Evolutionary conservation across 2,888 invertebrate species (phyloP), one percentile per base, ranked within the genome.

Genomic region (Andrena haemorrhoa): DNA sequence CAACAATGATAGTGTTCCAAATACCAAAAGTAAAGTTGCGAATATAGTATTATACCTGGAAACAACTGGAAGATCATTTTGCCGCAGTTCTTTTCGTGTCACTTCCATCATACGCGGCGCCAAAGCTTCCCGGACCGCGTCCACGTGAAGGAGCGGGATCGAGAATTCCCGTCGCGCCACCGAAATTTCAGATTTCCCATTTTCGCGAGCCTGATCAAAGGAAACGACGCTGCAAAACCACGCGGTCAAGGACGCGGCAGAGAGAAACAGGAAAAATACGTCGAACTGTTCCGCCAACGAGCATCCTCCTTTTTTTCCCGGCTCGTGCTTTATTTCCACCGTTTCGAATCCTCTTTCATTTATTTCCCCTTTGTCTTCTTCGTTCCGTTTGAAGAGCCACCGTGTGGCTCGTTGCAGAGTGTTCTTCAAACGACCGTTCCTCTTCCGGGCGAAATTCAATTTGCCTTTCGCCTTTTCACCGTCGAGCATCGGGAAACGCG

Each of bases 361-460:
- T 63, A 35, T 60, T 68, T 75, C 53, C 63, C 31, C 41, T 70
- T 71, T 75, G 69, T 72, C 41, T 65, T 51, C n/a, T 74, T 70
- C 61, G 35, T 65, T 68, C 26, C 56, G 10, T 58, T 68, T 41
- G 53, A 68, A 58, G 65, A 68, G 68, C 49, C 23, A 6, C 65
- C 7, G 23, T 41, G 75, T 56, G 75, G 68, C 58, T 65, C 70
- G 53, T 73, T 23, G 61, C 70, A 66, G 78, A 74, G 64, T 53
- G 41, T 75, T 77, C 77, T 78, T 79, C 60, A 79, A 86, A 83
- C 71, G 86, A 78, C 75, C 58, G 31, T 61, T n/a, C 61, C 77
- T 77, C 75, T 78, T 87, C 76, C 64, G 71, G 66, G 31, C 6
- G 75, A 77, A 87, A 87, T 83, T 87, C 75, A 87, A 87, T 87